Percentiles rank a stretch among this genome's conserved stretches.
These are phyloP conservation scores for Seira sanloemensis DNA, from an alignment of 2,888 invertebrate genomes.

Conservation along the genomic window DNA sequence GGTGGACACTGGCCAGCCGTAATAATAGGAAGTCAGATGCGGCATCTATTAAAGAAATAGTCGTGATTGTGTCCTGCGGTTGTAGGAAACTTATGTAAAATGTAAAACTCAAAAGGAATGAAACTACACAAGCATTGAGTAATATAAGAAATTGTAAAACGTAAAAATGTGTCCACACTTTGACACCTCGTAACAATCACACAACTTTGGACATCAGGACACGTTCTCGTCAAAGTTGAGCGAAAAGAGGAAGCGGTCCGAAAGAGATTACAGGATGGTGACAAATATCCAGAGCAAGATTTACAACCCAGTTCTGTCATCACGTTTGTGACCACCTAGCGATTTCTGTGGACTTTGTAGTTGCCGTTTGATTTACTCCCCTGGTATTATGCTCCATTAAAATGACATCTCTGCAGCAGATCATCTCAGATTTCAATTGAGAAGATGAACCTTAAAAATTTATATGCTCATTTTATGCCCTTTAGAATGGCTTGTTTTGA, in stretches of 20 bases:
- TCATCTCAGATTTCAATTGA: conserved; percentile 30
- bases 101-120: no score
- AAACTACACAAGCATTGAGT: no score
- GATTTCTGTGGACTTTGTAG: conserved; percentile 58
- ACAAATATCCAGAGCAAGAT: conserved; percentile 42
- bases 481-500: conserved; percentile 49
- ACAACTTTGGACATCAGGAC: no score
- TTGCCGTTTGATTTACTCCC: conserved; percentile 45
- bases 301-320: conserved; percentile 69
- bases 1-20: neutral
- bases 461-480: conserved; percentile 48
- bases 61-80: neutral
- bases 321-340: conserved; percentile 60
- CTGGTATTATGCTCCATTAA: conserved; percentile 31
- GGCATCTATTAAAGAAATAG: neutral
- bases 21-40: neutral
- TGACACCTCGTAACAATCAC: no score
- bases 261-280: no score
- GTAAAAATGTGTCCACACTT: neutral
- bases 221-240: no score
- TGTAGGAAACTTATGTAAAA: neutral
- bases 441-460: conserved; percentile 2
- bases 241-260: no score
- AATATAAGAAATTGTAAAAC: no score
- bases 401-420: conserved; percentile 46